Conservation (phyloP, 2,113 vertebrate species). For the Trichomycterus rosablanca region DNA sequence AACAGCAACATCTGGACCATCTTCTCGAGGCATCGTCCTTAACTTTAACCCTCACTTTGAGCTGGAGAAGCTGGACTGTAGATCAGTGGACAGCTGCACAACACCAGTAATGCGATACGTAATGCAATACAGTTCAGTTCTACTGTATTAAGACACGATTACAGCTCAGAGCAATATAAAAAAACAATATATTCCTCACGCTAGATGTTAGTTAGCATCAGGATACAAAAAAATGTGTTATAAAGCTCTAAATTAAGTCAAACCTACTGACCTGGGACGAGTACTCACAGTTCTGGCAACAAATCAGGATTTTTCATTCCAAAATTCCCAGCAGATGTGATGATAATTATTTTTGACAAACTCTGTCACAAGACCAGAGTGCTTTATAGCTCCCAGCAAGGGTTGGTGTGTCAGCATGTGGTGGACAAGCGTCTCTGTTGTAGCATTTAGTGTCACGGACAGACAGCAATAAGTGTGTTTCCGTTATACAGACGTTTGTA, state of each 20-base stretch:
- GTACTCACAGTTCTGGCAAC: no score
- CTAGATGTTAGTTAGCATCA: no score
- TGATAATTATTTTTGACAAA: not conserved
- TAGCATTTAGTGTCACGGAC: slow-evolving; percentile 7
- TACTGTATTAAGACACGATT: no score
- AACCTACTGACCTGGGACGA: no score
- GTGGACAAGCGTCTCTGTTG: slow-evolving; percentile 19
- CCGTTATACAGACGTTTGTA: no score
- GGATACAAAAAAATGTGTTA: no score
- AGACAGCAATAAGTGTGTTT: slow-evolving; percentile 13
- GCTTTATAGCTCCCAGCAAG: no score
- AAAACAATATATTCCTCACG: not conserved
- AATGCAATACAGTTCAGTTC: no score
- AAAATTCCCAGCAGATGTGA: no score
- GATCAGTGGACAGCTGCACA: slow-evolving; percentile 58
- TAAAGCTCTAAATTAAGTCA: no score
- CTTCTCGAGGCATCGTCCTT: slow-evolving; percentile 78
- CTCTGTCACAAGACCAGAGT: slow-evolving; percentile 10
- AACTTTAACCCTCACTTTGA: slow-evolving; percentile 99
- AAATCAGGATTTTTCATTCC: no score
- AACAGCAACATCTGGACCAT: not conserved
- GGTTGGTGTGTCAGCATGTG: no score
- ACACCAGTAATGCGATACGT: not conserved
- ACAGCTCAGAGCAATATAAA: not conserved
- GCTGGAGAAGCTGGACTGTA: slow-evolving; percentile 97